Evolutionary conservation across 2,113 vertebrate species (phyloP).

Genomic region (Argyrosomus japonicus): DNA sequence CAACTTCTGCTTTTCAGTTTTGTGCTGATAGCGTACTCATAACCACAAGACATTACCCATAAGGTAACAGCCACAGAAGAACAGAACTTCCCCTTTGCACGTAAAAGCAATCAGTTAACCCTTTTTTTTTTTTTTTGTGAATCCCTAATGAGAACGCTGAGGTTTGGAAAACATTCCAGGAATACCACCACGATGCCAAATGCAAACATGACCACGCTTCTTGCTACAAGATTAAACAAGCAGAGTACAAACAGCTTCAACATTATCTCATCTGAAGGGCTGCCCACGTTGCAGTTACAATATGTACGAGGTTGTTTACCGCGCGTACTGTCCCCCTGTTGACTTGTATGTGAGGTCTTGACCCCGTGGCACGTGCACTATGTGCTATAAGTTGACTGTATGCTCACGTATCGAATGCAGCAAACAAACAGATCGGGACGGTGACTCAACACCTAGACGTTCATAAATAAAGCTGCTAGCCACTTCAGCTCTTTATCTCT

Average conservation of each 20-base stretch:
- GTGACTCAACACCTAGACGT: slow-evolving; percentile 7
- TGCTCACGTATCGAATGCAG: neutral
- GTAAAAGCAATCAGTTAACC: slow-evolving; percentile 11
- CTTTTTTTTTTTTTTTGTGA: neutral
- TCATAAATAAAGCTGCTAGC: neutral
- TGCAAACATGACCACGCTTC: slow-evolving; percentile 36
- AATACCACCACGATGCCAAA: slow-evolving; percentile 39
- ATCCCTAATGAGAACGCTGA: neutral
- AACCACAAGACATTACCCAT: neutral
- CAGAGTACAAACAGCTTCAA: neutral
- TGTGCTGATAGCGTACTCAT: neutral
- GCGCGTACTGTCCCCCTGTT: neutral
- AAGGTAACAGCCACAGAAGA: neutral
- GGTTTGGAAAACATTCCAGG: slow-evolving; percentile 58
- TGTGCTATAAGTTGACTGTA: neutral
- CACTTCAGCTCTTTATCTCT: slow-evolving; percentile 1
- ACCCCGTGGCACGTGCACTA: slow-evolving; percentile 2
- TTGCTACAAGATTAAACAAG: neutral
- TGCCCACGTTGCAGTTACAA: neutral
- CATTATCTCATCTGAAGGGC: neutral
- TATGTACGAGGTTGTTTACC: neutral
- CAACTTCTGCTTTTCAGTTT: slow-evolving; percentile 32
- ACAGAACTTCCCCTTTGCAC: neutral
- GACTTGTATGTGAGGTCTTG: neutral
- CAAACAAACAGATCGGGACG: slow-evolving; percentile 3